A percentile compares a stretch with the other conserved stretches of the same genome.
Evolutionary conservation across 2,888 invertebrate genomes (phyloP).

Genomic region (Caenorhabditis macrosperma): DNA sequence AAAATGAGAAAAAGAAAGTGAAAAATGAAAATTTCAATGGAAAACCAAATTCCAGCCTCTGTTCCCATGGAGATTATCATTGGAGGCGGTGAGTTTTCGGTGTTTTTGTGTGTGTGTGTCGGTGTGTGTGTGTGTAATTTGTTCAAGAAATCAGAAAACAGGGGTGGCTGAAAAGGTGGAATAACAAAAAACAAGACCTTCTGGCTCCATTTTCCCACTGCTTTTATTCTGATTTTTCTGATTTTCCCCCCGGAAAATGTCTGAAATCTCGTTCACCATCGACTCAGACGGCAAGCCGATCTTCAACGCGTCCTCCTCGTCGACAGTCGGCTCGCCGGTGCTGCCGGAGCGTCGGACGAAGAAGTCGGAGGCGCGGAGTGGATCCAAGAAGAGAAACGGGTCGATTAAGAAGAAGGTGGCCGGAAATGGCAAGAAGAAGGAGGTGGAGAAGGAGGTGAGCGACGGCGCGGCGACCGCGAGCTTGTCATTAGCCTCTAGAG

Average conservation of each 20-base stretch:
- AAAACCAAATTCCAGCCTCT: slow-evolving; percentile 31
- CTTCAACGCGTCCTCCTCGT: slow-evolving; percentile 16
- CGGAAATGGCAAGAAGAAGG: neutral
- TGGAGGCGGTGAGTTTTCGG: slow-evolving; percentile 36
- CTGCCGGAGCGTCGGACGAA: slow-evolving; percentile 16
- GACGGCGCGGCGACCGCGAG: too few species aligned
- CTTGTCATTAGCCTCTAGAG: neutral
- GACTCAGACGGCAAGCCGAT: slow-evolving; percentile 46
- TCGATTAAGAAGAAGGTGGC: neutral
- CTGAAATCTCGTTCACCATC: slow-evolving; percentile 15
- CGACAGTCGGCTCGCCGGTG: slow-evolving; percentile 22
- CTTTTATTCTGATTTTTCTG: neutral
- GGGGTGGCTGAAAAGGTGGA: too few species aligned
- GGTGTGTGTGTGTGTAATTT: neutral
- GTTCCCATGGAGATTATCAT: slow-evolving; percentile 52
- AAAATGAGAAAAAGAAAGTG: neutral
- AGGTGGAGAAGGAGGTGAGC: slow-evolving; percentile 8
- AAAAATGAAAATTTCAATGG: neutral
- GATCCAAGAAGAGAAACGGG: slow-evolving; percentile 5
- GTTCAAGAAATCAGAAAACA: neutral
- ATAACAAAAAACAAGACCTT: slow-evolving; percentile 13
- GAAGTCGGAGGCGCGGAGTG: neutral
- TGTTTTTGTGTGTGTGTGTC: neutral
- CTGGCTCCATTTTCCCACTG: neutral
- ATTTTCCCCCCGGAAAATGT: slow-evolving; percentile 2